Evolutionary conservation across 2,888 invertebrate species (phyloP).

Genomic region (Sesia bembeciformis): DNA sequence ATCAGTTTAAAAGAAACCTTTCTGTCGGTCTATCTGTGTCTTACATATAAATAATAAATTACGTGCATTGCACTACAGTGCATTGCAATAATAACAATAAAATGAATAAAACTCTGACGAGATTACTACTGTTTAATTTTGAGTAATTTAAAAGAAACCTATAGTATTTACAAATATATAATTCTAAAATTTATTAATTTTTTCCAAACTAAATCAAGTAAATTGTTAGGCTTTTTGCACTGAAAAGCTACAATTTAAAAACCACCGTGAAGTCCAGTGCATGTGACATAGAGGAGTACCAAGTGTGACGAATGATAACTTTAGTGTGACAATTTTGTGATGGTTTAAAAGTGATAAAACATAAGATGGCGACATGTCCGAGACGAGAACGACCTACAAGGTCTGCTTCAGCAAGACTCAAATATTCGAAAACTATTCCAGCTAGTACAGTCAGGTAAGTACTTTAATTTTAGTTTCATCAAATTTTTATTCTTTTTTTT

Average conservation of each 20-base stretch:
- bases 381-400: slow-evolving; percentile 46
- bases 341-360: slow-evolving; percentile 7
- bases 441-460: slow-evolving; percentile 53
- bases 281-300: slow-evolving; percentile 1
- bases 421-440: slow-evolving; percentile 61
- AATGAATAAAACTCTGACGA: too few relatives aligned
- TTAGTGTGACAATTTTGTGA: not conserved
- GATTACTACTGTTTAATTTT: too few relatives aligned
- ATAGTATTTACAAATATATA: too few relatives aligned
- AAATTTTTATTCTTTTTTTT: not conserved
- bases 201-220: too few relatives aligned
- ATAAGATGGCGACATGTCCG: slow-evolving; percentile 55
- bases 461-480: not conserved
- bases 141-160: too few relatives aligned
- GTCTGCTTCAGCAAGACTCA: slow-evolving; percentile 48
- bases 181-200: too few relatives aligned
- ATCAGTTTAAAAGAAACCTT: too few relatives aligned
- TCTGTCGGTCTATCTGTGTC: too few relatives aligned
- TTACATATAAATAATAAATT: too few relatives aligned
- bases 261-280: slow-evolving; percentile 1
- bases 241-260: slow-evolving; percentile 5
- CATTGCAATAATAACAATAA: too few relatives aligned
- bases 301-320: slow-evolving; percentile 3
- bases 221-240: slow-evolving; percentile 3
- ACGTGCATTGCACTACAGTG: too few relatives aligned